Percentiles rank a stretch among this genome's conserved stretches.
These are phyloP conservation scores for Knipowitschia caucasica DNA, from an alignment of 2,797 vertebrate species.

Conservation along the genomic window DNA sequence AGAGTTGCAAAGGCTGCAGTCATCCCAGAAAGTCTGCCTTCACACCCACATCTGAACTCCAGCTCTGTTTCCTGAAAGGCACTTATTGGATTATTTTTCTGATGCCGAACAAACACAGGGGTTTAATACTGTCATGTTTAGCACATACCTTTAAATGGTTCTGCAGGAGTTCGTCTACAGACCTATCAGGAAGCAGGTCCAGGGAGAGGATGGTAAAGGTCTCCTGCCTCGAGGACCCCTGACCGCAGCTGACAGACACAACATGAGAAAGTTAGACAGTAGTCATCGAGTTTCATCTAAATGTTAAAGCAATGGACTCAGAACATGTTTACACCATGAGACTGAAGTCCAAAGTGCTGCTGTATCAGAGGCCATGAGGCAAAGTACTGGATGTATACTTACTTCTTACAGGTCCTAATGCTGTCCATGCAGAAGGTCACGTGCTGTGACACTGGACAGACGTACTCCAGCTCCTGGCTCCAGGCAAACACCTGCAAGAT, in stretches of 20 bases:
- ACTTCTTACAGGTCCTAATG: background rate
- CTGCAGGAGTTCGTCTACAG: background rate
- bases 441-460: background rate
- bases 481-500: background rate
- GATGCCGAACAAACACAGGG: background rate
- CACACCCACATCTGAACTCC: background rate
- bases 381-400: background rate
- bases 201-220: background rate
- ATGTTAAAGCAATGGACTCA: too few relatives aligned
- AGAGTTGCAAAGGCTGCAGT: background rate
- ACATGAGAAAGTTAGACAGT: too few relatives aligned
- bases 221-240: background rate
- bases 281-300: too few relatives aligned
- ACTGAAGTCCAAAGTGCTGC: background rate
- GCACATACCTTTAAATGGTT: background rate
- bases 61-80: background rate
- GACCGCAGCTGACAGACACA: too few relatives aligned
- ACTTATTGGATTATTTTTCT: background rate
- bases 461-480: background rate
- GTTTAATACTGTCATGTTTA: background rate
- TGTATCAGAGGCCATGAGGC: background rate
- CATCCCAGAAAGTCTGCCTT: background rate
- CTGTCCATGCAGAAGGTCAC: background rate
- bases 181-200: background rate
- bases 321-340: background rate